Base-by-base conservation (phyloP, 92 coral and sea anemone genomes). In the Actinernus sp. region DNA sequence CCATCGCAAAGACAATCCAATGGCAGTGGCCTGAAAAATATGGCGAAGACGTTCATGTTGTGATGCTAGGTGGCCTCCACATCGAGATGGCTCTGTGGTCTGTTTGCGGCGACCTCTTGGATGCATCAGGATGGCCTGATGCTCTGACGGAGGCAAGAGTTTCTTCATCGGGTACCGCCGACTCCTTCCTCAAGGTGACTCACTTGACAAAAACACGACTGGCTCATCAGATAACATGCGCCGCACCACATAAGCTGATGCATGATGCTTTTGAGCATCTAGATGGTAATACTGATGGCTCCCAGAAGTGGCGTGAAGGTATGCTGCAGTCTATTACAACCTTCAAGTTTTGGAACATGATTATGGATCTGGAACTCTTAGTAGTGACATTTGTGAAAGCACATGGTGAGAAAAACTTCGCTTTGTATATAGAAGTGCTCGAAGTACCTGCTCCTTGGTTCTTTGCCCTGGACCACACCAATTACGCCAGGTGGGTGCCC, bases 391-490 rank as follows among this genome's bases (percentile, higher is more conserved):
- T 78, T 31, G 69, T 77, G 11, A 18, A 71, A 21, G 68, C 84
- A 16, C 76, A 77, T 41, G 61, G 83, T 14, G 74, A 74, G 41
- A 63, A 58, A 17, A 67, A 77, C 53, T 77, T 77, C 40, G 13
- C 58, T 2, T 28, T 79, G 68, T 79, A 79, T 29, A 71, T 78
- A 16, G 71, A 78, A 47, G 78, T 48, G 27, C 52, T 68, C 31
- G 71, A 58, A 26, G 44, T 38, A 28, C 71, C 68, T 0, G 55
- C 44, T 12, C 85, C 68, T 30, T 49, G 62, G 63, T 69, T 79
- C 51, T 79, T 79, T 31, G 86, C 79, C 61, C 55, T 69, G 16
- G 86, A 78, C 44, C 79, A 79, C 33, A 44, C 51, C 16, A 66
- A 77, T 45, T 67, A 78, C 38, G 40, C 84, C n/a, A 40, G 70